A percentile compares a stretch with the other conserved stretches of the same genome.
phyloP scores from a whole-genome alignment of 2,797 vertebrate species.

The Betta splendens region DNA sequence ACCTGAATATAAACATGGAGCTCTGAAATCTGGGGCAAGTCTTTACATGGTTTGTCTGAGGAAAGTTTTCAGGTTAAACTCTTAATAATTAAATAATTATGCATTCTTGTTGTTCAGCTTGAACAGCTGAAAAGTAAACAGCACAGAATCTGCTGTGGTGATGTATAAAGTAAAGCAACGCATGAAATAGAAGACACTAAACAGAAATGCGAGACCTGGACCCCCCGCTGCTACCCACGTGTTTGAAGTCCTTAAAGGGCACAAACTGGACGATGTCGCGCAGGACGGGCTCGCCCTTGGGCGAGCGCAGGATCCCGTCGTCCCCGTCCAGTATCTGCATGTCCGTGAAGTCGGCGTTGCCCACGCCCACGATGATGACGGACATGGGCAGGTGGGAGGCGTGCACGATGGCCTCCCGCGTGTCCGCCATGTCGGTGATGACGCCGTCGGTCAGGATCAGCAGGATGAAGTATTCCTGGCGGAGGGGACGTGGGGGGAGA shows the following conservation, averaged over 20 bases:
- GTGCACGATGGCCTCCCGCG: slow-evolving; percentile 96
- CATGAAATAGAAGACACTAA: slow-evolving; percentile 10
- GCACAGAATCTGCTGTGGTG: background rate
- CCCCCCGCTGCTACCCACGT: slow-evolving; percentile 80
- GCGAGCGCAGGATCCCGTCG: slow-evolving; percentile 95
- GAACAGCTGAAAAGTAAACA: background rate
- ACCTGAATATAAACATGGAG: too few relatives aligned
- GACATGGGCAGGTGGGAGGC: slow-evolving; percentile 99
- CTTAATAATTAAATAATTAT: too few relatives aligned
- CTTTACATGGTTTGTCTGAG: too few relatives aligned
- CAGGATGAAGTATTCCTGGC: slow-evolving; percentile 97
- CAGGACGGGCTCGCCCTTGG: slow-evolving; percentile 96
- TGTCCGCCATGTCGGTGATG: slow-evolving; percentile 99
- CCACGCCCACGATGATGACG: slow-evolving; percentile 97
- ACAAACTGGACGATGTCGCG: slow-evolving; percentile 99
- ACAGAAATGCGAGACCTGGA: slow-evolving; percentile 1
- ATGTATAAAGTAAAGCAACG: slow-evolving; percentile 4
- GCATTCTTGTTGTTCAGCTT: too few relatives aligned
- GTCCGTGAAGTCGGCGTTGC: slow-evolving; percentile 97
- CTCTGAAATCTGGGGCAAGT: too few relatives aligned
- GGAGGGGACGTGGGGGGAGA: slow-evolving; percentile 8
- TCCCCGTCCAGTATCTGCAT: slow-evolving; percentile 99
- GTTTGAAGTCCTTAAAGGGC: slow-evolving; percentile 99
- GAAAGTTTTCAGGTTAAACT: too few relatives aligned
- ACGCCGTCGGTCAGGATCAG: slow-evolving; percentile 97